These are phyloP conservation scores for Notodonta dromedarius DNA, from an alignment of 2,888 invertebrate species.

Conservation along the genomic window DNA sequence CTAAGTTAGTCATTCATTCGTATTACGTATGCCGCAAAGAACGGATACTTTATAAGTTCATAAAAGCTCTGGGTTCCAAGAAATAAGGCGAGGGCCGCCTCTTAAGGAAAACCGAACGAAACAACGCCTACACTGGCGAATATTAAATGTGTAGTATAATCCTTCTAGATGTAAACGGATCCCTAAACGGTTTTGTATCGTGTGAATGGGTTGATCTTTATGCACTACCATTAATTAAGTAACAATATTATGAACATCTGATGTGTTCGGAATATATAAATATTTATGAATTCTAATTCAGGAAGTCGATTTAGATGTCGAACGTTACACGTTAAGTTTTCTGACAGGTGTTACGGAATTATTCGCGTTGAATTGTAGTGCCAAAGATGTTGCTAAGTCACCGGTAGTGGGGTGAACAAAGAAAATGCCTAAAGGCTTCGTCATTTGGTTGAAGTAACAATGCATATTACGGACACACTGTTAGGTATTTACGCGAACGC, in stretches of 20 bases:
- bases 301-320: slow-evolving; percentile 2
- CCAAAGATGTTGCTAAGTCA: neutral
- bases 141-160: slow-evolving; percentile 26
- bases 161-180: slow-evolving; percentile 26
- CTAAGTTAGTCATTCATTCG: slow-evolving; percentile 30
- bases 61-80: slow-evolving; percentile 42
- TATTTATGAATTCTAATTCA: slow-evolving; percentile 8
- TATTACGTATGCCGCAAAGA: slow-evolving; percentile 25
- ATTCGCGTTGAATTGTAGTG: neutral
- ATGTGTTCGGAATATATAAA: slow-evolving; percentile 7
- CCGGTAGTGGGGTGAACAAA: neutral
- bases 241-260: slow-evolving; percentile 11
- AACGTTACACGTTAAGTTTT: neutral
- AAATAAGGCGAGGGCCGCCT: slow-evolving; percentile 45
- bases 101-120: slow-evolving; percentile 56
- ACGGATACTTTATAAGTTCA: slow-evolving; percentile 27
- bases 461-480: neutral
- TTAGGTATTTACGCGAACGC: neutral
- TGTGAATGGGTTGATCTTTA: slow-evolving; percentile 46
- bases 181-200: slow-evolving; percentile 32
- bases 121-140: slow-evolving; percentile 48
- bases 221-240: slow-evolving; percentile 18
- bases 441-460: neutral
- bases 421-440: neutral
- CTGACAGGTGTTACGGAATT: slow-evolving; percentile 1